phyloP scores from a whole-genome alignment of 2,797 vertebrate species.

The Podarcis siculus region DNA sequence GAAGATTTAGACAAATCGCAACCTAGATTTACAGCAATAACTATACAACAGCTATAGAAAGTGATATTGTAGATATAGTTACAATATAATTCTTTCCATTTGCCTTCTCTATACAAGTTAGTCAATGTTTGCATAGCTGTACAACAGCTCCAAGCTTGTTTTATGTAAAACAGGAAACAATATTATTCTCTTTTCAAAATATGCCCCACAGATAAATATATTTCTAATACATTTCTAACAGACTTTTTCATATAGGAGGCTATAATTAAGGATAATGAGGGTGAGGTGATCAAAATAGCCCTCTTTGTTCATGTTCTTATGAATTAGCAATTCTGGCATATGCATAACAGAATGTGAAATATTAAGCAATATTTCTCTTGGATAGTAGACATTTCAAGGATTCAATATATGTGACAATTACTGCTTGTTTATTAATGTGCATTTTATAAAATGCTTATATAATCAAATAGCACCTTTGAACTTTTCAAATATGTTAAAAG shows the following conservation, averaged over 20 bases:
- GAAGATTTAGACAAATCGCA: background rate
- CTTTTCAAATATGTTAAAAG: constrained; percentile 27
- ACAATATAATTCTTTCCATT: constrained; percentile 17
- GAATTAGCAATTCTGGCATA: constrained; percentile 35
- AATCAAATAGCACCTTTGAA: background rate
- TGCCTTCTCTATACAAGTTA: constrained; percentile 13
- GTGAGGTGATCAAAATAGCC: constrained; percentile 57
- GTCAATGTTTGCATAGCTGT: constrained; percentile 18
- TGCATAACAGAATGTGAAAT: constrained; percentile 47
- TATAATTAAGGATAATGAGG: constrained; percentile 59
- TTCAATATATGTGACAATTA: constrained; percentile 11
- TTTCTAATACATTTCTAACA: constrained; percentile 49
- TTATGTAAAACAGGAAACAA: constrained; percentile 37
- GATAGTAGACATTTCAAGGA: constrained; percentile 36
- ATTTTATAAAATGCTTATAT: constrained; percentile 19
- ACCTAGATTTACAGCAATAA: background rate
- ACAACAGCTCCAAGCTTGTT: constrained; percentile 33
- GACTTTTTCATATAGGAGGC: constrained; percentile 15
- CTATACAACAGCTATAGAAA: fast-evolving
- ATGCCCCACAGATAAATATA: constrained; percentile 49
- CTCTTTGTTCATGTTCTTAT: constrained; percentile 37
- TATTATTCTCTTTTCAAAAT: constrained; percentile 36
- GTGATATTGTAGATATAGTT: background rate
- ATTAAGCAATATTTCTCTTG: constrained; percentile 52
- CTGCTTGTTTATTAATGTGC: constrained; percentile 28